Percentiles rank a stretch among this genome's conserved stretches.
These are phyloP conservation scores for Dichetophora obliterata DNA, from an alignment of 2,888 invertebrate species.

Conservation along the genomic window DNA sequence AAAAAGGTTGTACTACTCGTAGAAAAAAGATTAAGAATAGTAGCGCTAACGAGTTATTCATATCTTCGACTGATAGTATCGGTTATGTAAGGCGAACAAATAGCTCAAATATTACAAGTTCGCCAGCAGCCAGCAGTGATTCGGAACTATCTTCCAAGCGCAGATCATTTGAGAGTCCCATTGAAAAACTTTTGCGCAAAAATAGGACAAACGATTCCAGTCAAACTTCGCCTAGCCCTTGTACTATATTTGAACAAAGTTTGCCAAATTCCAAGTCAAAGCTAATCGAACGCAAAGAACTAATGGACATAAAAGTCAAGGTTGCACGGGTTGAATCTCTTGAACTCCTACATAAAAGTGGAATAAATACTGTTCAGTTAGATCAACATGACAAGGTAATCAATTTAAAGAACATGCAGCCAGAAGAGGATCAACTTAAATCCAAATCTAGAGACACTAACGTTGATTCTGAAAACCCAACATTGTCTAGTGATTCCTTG, in stretches of 20 bases:
- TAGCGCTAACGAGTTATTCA: slow-evolving; percentile 23
- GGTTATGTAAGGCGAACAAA: slow-evolving; percentile 48
- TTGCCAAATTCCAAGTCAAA: neutral
- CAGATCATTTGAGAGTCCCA: slow-evolving; percentile 62
- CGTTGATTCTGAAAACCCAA: no score
- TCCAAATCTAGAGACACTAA: neutral
- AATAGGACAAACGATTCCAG: slow-evolving; percentile 52
- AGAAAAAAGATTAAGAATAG: slow-evolving; percentile 48
- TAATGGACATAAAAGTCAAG: slow-evolving; percentile 33
- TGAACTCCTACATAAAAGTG: slow-evolving; percentile 29
- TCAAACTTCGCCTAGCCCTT: neutral
- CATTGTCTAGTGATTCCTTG: no score
- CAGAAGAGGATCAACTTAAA: neutral
- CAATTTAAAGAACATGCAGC: neutral
- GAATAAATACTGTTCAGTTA: slow-evolving; percentile 29
- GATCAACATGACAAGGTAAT: slow-evolving; percentile 28
- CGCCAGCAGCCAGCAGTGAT: slow-evolving; percentile 36
- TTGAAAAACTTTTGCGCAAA: slow-evolving; percentile 64
- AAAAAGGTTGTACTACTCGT: slow-evolving; percentile 53
- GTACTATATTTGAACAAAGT: neutral
- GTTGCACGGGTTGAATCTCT: slow-evolving; percentile 25
- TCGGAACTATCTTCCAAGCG: slow-evolving; percentile 16
- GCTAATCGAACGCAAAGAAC: slow-evolving; percentile 5
- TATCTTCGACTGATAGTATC: slow-evolving; percentile 38
- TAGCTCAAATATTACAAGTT: slow-evolving; percentile 37